A percentile compares a stretch with the other conserved stretches of the same genome.
These are phyloP conservation scores for Harpalus rubripes DNA, from an alignment of 2,888 invertebrate species.

Conservation along the genomic window DNA sequence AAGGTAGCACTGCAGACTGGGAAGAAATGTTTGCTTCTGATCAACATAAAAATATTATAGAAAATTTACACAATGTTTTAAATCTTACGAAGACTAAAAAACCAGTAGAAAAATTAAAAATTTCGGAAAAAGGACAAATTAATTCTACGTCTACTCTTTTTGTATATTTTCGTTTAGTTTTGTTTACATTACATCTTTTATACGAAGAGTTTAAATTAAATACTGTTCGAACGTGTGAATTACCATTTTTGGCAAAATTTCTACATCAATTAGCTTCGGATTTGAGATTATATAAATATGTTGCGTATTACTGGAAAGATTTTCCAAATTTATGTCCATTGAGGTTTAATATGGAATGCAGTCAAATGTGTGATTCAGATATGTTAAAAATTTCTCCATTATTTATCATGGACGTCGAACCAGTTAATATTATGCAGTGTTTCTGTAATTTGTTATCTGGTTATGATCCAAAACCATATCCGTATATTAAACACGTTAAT, in stretches of 20 bases:
- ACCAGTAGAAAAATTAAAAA: slow-evolving; percentile 70
- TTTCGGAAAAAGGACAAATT: slow-evolving; percentile 77
- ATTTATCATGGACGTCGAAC: slow-evolving; percentile 81
- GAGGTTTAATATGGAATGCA: slow-evolving; percentile 71
- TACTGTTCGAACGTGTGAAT: slow-evolving; percentile 83
- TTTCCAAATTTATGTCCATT: slow-evolving; percentile 83
- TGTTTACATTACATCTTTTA: slow-evolving; percentile 91
- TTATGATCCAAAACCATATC: slow-evolving; percentile 81
- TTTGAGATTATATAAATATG: slow-evolving; percentile 85
- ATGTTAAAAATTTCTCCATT: slow-evolving; percentile 82
- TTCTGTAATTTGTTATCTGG: slow-evolving; percentile 83
- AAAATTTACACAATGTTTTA: slow-evolving; percentile 77
- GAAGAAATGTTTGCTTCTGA: slow-evolving; percentile 80
- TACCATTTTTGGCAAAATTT: slow-evolving; percentile 85
- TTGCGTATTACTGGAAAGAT: slow-evolving; percentile 91
- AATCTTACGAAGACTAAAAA: slow-evolving; percentile 68
- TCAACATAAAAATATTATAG: slow-evolving; percentile 79
- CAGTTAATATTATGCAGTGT: slow-evolving; percentile 87
- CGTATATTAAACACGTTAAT: slow-evolving; percentile 87
- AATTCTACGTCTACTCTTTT: slow-evolving; percentile 85
- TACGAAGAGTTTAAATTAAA: slow-evolving; percentile 95
- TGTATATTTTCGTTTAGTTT: slow-evolving; percentile 85
- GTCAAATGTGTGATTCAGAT: slow-evolving; percentile 81
- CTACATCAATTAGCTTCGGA: slow-evolving; percentile 89
- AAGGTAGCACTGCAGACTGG: slow-evolving; percentile 92